phyloP scores from a whole-genome alignment of 2,113 vertebrate genomes.

The Typhlomys cinereus region DNA sequence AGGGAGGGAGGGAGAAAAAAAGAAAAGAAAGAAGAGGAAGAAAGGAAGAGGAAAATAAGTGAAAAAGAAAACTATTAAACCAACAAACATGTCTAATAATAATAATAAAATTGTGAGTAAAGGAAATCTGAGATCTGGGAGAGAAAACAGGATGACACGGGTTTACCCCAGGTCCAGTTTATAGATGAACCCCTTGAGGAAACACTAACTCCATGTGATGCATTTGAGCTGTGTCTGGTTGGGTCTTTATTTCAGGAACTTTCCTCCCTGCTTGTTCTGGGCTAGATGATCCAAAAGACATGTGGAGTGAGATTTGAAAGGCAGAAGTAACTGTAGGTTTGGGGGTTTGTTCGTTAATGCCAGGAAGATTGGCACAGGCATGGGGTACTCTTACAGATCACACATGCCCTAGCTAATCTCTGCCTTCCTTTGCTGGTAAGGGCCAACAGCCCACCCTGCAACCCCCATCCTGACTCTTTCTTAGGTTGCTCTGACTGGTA shows the following conservation, averaged over 20 bases:
- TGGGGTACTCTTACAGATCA: neutral
- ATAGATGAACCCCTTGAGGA: neutral
- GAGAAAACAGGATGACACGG: neutral
- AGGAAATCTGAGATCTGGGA: neutral
- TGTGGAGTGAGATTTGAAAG: neutral
- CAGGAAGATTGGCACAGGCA: neutral
- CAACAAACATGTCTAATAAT: neutral
- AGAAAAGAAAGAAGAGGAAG: too few relatives aligned
- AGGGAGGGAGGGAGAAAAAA: too few relatives aligned
- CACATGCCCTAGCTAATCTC: accelerated
- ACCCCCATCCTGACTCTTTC: neutral
- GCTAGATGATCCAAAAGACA: neutral
- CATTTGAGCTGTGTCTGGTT: neutral
- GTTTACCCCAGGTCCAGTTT: accelerated
- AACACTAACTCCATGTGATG: neutral
- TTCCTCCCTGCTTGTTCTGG: neutral
- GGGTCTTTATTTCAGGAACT: neutral
- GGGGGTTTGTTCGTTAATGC: neutral
- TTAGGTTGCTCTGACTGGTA: neutral
- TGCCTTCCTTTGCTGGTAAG: neutral
- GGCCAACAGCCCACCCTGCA: neutral
- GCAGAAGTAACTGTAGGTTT: neutral
- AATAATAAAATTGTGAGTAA: neutral
- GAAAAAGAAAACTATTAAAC: neutral
- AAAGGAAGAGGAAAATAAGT: too few relatives aligned